Evolutionary conservation across 1,140 invertebrate species (phyloP).

Genomic region (Idris sp.): DNA sequence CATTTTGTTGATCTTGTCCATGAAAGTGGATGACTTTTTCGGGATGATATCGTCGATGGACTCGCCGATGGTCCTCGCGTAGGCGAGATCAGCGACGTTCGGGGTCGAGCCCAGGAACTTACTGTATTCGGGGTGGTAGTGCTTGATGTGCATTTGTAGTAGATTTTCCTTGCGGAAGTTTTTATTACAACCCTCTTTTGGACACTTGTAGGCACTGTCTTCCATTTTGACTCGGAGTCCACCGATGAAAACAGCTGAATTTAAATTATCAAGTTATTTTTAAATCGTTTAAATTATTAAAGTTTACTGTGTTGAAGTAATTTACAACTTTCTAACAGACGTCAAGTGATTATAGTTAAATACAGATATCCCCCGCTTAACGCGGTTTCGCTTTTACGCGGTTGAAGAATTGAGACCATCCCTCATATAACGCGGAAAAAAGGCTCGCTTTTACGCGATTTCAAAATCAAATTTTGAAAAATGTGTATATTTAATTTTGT

Average conservation of each 20-base stretch:
- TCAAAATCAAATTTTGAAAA: too few species aligned
- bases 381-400: too few species aligned
- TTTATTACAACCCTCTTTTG: conserved; percentile 89
- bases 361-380: too few species aligned
- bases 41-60: conserved; percentile 77
- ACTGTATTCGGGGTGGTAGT: conserved; percentile 89
- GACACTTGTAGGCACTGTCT: conserved; percentile 87
- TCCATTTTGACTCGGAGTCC: conserved; percentile 84
- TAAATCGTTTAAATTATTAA: too few species aligned
- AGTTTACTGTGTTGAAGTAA: too few species aligned
- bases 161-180: conserved; percentile 93
- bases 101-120: conserved; percentile 87
- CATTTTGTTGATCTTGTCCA: conserved; percentile 69
- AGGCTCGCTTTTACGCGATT: too few species aligned
- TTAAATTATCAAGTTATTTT: too few species aligned
- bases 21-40: conserved; percentile 71
- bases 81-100: conserved; percentile 90
- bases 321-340: too few species aligned
- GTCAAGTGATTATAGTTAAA: too few species aligned
- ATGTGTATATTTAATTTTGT: too few species aligned
- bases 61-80: conserved; percentile 85
- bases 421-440: too few species aligned
- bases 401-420: too few species aligned
- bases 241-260: conserved; percentile 82
- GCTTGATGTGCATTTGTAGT: conserved; percentile 93